Conservation (phyloP, 2,113 vertebrate species). For the Candoia aspera region DNA sequence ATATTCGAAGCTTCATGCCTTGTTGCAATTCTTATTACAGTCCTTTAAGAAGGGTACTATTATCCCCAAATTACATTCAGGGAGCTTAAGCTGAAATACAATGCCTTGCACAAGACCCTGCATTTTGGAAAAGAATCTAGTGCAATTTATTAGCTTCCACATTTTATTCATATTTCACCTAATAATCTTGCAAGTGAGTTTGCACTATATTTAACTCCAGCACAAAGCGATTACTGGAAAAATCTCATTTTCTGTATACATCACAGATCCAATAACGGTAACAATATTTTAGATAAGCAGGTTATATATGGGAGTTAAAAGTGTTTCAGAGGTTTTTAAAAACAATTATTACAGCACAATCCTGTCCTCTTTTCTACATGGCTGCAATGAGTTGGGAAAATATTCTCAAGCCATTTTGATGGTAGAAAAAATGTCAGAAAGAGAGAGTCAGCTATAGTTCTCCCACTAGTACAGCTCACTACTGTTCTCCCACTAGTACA, state of each 20-base stretch:
- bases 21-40: background rate
- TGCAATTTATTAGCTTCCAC: background rate
- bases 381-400: background rate
- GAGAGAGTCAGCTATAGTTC: background rate
- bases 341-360: background rate
- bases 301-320: background rate
- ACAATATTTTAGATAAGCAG: background rate
- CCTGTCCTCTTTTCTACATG: background rate
- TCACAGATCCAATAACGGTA: rapidly evolving
- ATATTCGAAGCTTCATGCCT: background rate
- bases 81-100: background rate
- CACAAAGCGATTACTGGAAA: background rate
- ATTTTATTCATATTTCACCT: background rate
- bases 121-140: background rate
- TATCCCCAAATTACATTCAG: background rate
- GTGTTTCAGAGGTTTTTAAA: background rate
- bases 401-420: background rate
- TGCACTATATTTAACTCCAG: background rate
- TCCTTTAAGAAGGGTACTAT: background rate
- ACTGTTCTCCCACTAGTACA: background rate
- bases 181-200: background rate
- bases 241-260: background rate
- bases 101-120: background rate
- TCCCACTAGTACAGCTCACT: background rate
- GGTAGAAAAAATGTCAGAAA: background rate